Base-by-base conservation (phyloP, 1,140 invertebrate species). In the Drosophila nigrodunni region DNA sequence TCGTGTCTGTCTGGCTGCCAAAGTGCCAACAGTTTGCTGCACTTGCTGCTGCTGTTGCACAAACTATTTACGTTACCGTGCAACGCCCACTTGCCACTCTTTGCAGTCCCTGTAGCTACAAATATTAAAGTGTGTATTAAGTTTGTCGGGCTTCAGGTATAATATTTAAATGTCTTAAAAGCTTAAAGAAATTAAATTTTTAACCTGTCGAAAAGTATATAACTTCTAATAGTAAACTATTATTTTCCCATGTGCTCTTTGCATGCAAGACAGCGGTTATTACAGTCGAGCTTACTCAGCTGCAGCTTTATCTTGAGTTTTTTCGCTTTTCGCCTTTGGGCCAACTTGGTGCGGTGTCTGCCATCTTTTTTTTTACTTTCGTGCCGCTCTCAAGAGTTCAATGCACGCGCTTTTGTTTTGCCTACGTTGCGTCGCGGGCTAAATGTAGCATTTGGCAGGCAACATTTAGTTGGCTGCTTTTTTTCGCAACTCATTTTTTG, bases 401-500 rank as follows among this genome's bases (percentile, higher is more conserved):
- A 79, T 85, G 85, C 55, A 76, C 85, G 86, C 75, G 74, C 74
- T 52, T 78, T 81, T 81, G 74, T 89, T 89, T 89, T 79, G 73
- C 55, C 66, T 70, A 65, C 46, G 46, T 34, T 55, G 59, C 61
- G 64, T 60, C 77, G 74, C 71, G 79, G 77, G 70, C 77, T 78
- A 88, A 86, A 86, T 75, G 76, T 82, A 79, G 83, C 82, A 78
- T 82, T 88, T 71, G 64, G 59, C 80, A 74, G 78, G 58, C 58
- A 41, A 41, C 8, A 25, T 35, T 60, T 2, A n/a, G 9, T 34
- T 47, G 71, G 46, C 15, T 9, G n/a, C 43, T 75, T 52, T 61
- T 73, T 30, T 30, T 30, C 25, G 25, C 25, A 5, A 30, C 3
- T 30, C 3, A 5, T 30, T 30, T 30, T 30, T 30, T 30, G 25